Percentiles rank a stretch among this genome's conserved stretches.
These are phyloP conservation scores for Nebria salina DNA, from an alignment of 2,888 invertebrate genomes.

Conservation along the genomic window DNA sequence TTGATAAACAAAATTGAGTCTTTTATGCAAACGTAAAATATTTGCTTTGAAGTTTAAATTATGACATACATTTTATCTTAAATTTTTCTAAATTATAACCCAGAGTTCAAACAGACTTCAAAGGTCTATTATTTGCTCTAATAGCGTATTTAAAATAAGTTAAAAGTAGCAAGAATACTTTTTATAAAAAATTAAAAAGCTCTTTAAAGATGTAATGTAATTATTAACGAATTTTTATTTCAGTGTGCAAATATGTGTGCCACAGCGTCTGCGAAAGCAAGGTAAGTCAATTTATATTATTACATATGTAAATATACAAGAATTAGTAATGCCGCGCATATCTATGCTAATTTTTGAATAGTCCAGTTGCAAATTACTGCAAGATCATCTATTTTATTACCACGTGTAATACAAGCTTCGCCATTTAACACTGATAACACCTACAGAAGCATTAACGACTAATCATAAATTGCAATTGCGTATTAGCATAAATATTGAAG, in stretches of 20 bases:
- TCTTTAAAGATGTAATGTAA: no score
- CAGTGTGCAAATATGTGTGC: slow-evolving; percentile 86
- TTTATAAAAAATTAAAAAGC: no score
- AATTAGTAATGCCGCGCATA: not conserved
- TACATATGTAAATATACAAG: slow-evolving; percentile 32
- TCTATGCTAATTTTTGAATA: not conserved
- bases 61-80: not conserved
- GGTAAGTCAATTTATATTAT: slow-evolving; percentile 65
- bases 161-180: no score
- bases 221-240: slow-evolving; percentile 61
- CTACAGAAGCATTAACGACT: not conserved
- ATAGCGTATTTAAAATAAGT: not conserved
- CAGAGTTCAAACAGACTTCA: not conserved
- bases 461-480: no score
- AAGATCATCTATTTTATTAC: not conserved
- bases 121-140: not conserved
- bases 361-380: not conserved
- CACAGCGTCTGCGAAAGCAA: slow-evolving; percentile 81
- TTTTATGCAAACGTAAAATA: no score
- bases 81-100: not conserved
- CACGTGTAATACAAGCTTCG: not conserved
- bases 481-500: no score
- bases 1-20: no score
- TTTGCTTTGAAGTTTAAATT: not conserved
- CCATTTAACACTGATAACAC: not conserved